phyloP scores from a whole-genome alignment of 1,140 invertebrate species.

The Ips typographus region DNA sequence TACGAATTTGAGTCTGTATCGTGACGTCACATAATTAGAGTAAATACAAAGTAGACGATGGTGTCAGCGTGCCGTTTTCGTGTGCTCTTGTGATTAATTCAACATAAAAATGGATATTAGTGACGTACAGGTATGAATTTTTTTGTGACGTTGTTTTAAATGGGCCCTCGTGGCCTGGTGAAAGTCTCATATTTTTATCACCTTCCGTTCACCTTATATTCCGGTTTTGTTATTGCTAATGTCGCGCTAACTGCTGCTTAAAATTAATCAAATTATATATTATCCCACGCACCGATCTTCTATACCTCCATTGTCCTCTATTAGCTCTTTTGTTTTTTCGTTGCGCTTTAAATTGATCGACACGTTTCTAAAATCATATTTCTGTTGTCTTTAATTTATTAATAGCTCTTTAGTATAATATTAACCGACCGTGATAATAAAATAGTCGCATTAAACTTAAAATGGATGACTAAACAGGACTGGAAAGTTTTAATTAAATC shows the following conservation, averaged over 20 bases:
- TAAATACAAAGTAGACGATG: conserved; percentile 75
- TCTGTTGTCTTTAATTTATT: conserved; percentile 8
- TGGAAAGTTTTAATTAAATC: conserved; percentile 14
- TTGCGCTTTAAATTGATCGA: neutral
- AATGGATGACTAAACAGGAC: conserved; percentile 14
- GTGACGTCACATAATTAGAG: conserved; percentile 77
- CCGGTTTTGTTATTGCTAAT: conserved; percentile 39
- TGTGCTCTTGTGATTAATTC: conserved; percentile 53
- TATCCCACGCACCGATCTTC: conserved; percentile 34
- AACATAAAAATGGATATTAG: conserved; percentile 56
- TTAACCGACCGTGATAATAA: neutral
- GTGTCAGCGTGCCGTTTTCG: conserved; percentile 62
- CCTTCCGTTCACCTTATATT: conserved; percentile 24
- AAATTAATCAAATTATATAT: conserved; percentile 36
- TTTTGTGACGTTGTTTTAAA: conserved; percentile 27
- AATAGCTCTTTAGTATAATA: conserved; percentile 1
- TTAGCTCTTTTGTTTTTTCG: conserved; percentile 15
- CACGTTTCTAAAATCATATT: neutral
- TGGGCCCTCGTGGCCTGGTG: conserved; percentile 23
- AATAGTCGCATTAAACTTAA: conserved; percentile 5
- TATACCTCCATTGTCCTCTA: conserved; percentile 23
- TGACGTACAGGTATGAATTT: conserved; percentile 53
- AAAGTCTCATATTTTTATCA: conserved; percentile 32
- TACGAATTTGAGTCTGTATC: conserved; percentile 55
- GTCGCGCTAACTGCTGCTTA: conserved; percentile 34